Evolutionary conservation across 1,140 invertebrate genomes (phyloP), one percentile per base, ranked within the genome.

Genomic region (Theocolax elegans): DNA sequence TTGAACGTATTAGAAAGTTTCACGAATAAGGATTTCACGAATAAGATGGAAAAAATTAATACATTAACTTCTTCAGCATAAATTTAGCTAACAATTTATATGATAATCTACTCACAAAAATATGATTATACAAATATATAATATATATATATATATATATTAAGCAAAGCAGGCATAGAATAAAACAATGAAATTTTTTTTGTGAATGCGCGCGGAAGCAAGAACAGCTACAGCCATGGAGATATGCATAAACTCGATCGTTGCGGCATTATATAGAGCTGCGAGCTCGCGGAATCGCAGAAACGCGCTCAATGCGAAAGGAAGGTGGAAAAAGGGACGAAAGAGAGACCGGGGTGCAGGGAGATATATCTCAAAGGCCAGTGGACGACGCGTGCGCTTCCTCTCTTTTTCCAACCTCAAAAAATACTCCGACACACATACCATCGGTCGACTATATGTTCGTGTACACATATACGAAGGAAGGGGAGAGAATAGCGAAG

Each of bases 301-400:
- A 21, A 48, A 40, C 38, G 17, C 29, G 10, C 19, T 35, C 10
- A 9, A 27, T 12, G 40, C 25, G 15, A 19, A 27, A 67, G 13
- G 35, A 38, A 59, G 54, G 58, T 59, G 51, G 59, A 58, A 64
- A 67, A 54, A 42, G 67, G 54, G 46, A 64, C 44, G 31, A n/a
- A 15, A 19, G 42, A 27, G 23, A 42, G 10, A n/a, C 1, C n/a
- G n/a, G 23, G 10, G 19, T 8, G 42, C 8, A 42, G 42, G 25
- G 31, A 76, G 67, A 76, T 74, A 74, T 76, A 76, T 76, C 71
- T 76, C n/a, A 71, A 56, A 65, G 44, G 42, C 42, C 62, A 35
- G 40, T 29, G 65, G 56, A 56, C 72, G 73, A 74, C 38, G 49
- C 21, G 38, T 48, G 21, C 21, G 66, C 35, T 29, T 44, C 35